phyloP scores from a whole-genome alignment of 2,113 vertebrate species.

The Azemiops feae region DNA sequence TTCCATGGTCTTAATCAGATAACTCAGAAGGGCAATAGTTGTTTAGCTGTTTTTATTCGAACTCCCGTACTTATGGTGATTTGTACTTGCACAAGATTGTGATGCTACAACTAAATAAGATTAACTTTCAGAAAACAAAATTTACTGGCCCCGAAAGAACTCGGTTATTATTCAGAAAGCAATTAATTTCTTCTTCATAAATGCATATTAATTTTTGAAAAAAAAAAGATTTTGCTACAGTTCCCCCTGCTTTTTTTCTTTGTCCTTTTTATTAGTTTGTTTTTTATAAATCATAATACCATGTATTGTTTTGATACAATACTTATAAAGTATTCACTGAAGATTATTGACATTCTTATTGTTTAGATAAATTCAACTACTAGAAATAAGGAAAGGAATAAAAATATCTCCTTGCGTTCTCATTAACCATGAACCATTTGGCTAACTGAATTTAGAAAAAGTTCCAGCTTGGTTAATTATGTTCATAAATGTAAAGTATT shows the following conservation, averaged over 20 bases:
- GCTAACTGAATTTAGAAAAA: not conserved
- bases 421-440: not conserved
- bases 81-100: not conserved
- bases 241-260: not conserved
- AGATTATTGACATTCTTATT: not conserved
- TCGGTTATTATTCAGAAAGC: not conserved
- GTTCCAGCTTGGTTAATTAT: not conserved
- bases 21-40: not conserved
- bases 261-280: not conserved
- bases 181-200: not conserved
- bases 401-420: not conserved
- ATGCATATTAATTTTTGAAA: not conserved
- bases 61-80: not conserved
- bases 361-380: not conserved
- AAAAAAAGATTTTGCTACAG: not conserved
- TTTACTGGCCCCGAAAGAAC: not conserved
- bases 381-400: not conserved
- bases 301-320: not conserved
- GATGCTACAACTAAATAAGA: not conserved
- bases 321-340: not conserved
- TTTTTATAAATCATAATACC: not conserved
- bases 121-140: not conserved
- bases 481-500: not conserved
- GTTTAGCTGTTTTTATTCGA: not conserved
- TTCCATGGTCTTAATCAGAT: not conserved